A percentile compares a stretch with the other conserved stretches of the same genome.
Evolutionary conservation across 1,140 invertebrate genomes (phyloP).

Genomic region (Ectropis grisescens): DNA sequence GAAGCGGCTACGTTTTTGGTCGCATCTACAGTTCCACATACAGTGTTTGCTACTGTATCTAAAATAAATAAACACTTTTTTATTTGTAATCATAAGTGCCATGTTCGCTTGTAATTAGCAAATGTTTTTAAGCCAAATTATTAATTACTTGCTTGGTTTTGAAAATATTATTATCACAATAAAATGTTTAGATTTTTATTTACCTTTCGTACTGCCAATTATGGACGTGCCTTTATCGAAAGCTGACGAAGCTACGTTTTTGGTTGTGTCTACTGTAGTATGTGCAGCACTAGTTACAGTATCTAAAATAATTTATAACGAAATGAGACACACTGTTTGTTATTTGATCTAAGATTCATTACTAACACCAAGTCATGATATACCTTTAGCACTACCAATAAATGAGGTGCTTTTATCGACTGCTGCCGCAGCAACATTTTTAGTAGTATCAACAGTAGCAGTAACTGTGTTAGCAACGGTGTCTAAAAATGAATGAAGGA

Average conservation of each 20-base stretch:
- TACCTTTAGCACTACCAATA: slow-evolving; percentile 40
- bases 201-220: slow-evolving; percentile 19
- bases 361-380: no score
- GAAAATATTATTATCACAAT: no score
- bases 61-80: slow-evolving; percentile 13
- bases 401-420: slow-evolving; percentile 28
- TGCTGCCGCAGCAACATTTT: slow-evolving; percentile 31
- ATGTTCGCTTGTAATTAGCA: no score
- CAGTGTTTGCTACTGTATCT: slow-evolving; percentile 22
- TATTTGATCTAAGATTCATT: no score
- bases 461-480: slow-evolving; percentile 23
- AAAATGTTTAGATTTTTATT: no score
- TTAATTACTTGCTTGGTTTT: no score
- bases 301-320: slow-evolving; percentile 19
- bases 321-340: no score
- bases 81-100: no score
- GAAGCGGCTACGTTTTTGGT: slow-evolving; percentile 26
- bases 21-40: slow-evolving; percentile 24
- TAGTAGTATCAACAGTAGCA: slow-evolving; percentile 28
- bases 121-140: no score
- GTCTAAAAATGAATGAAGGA: slow-evolving; percentile 14
- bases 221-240: slow-evolving; percentile 33
- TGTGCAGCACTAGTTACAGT: slow-evolving; percentile 16
- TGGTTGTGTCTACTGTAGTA: slow-evolving; percentile 21
- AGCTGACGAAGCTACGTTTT: slow-evolving; percentile 30